phyloP scores from a whole-genome alignment of 2,888 invertebrate species.

The Lasioglossum villosulum region DNA sequence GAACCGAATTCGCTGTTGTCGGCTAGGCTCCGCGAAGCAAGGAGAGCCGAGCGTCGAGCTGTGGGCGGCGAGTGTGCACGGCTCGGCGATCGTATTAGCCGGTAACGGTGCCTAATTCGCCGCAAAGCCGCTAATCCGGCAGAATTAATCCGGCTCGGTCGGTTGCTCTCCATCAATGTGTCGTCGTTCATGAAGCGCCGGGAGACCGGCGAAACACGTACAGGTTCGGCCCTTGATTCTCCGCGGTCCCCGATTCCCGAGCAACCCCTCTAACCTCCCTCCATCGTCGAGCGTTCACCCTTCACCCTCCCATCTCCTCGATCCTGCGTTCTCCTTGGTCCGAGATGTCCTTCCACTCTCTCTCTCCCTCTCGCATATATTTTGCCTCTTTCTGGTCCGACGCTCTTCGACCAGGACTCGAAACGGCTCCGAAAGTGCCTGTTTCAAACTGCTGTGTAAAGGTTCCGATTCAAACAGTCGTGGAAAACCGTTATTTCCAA shows the following conservation, averaged over 20 bases:
- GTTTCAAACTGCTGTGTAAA: neutral
- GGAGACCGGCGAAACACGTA: conserved; percentile 57
- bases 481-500: too few relatives aligned
- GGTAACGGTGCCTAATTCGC: conserved; percentile 73
- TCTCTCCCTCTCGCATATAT: conserved; percentile 22
- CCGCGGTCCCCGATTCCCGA: conserved; percentile 62
- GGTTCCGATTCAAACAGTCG: neutral
- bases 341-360: conserved; percentile 30
- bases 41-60: neutral
- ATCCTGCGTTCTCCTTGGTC: conserved; percentile 8
- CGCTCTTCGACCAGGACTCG: neutral
- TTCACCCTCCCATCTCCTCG: conserved; percentile 4
- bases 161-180: conserved; percentile 83
- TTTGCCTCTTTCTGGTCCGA: conserved; percentile 5
- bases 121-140: conserved; percentile 83
- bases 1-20: conserved; percentile 19
- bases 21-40: conserved; percentile 15
- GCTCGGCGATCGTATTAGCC: conserved; percentile 73
- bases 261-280: conserved; percentile 55
- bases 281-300: conserved; percentile 15
- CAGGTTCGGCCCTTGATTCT: conserved; percentile 69
- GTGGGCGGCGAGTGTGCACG: conserved; percentile 26
- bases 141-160: conserved; percentile 83
- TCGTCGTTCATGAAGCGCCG: conserved; percentile 69
- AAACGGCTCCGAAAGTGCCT: neutral